Evolutionary conservation across 2,888 invertebrate species (phyloP).

Genomic region (Imbricaverruca yamaguchii): DNA sequence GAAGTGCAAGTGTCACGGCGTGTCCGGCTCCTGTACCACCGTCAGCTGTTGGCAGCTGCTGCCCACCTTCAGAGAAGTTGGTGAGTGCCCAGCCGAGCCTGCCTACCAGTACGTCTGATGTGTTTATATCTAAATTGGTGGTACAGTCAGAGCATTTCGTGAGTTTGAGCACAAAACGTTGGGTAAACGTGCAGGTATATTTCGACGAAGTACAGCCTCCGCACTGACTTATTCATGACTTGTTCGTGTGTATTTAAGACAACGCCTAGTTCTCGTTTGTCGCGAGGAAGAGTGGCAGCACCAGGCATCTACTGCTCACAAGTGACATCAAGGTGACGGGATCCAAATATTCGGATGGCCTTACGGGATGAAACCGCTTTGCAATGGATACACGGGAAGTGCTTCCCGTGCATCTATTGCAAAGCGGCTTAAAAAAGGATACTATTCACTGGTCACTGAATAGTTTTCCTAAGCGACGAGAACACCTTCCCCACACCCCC

Average conservation of each 20-base stretch:
- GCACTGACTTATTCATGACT: not conserved
- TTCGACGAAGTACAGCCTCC: not conserved
- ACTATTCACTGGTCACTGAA: too few species aligned
- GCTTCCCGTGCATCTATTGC: too few species aligned
- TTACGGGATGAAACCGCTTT: too few species aligned
- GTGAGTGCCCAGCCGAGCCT: constrained; percentile 45
- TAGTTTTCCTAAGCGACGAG: not conserved
- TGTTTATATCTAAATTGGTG: too few species aligned
- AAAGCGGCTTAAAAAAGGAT: not conserved
- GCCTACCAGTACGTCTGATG: too few species aligned
- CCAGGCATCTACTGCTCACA: too few species aligned
- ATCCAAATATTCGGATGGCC: too few species aligned
- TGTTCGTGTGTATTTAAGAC: not conserved
- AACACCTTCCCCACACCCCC: not conserved
- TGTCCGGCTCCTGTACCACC: constrained; percentile 88
- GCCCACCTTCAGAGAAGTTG: constrained; percentile 81
- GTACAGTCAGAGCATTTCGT: too few species aligned
- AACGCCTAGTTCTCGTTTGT: not conserved
- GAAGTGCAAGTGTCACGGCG: constrained; percentile 93
- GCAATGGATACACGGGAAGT: too few species aligned
- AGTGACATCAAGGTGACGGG: too few species aligned
- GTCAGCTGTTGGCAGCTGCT: constrained; percentile 96
- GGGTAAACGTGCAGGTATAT: not conserved
- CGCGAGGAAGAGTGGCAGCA: too few species aligned
- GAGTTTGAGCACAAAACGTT: not conserved